Conservation (phyloP, 2,888 invertebrate genomes). For the Aricia artaxerxes region DNA sequence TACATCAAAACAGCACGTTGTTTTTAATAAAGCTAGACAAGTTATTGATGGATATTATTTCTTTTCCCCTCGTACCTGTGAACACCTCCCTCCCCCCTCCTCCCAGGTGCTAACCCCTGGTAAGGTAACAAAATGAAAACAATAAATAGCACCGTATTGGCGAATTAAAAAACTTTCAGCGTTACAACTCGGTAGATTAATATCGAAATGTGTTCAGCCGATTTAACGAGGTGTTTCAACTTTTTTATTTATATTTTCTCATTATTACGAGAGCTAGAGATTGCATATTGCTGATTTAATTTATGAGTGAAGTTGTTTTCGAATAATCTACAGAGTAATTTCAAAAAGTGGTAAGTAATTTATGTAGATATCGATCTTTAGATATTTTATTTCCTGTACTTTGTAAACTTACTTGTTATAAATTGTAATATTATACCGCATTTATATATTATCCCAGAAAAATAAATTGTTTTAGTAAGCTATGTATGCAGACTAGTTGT, state of each 20-base stretch:
- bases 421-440: too few species aligned
- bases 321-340: too few species aligned
- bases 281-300: background rate
- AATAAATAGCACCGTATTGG: constrained; percentile 56
- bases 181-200: constrained; percentile 36
- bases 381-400: too few species aligned
- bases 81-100: background rate
- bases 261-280: background rate
- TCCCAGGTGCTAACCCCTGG: background rate
- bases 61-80: background rate
- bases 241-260: background rate
- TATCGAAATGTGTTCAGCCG: constrained; percentile 24
- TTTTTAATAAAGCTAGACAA: background rate
- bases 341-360: too few species aligned
- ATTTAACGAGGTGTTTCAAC: background rate
- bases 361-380: too few species aligned
- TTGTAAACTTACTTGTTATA: too few species aligned
- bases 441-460: too few species aligned
- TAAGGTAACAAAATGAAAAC: constrained; percentile 63
- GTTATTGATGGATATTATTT: background rate
- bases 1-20: background rate
- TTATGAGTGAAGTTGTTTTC: too few species aligned
- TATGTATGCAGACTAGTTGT: too few species aligned
- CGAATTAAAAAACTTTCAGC: constrained; percentile 66
- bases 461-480: too few species aligned